Evolutionary conservation across 2,888 invertebrate species (phyloP).

Genomic region (Deroplatys truncata): DNA sequence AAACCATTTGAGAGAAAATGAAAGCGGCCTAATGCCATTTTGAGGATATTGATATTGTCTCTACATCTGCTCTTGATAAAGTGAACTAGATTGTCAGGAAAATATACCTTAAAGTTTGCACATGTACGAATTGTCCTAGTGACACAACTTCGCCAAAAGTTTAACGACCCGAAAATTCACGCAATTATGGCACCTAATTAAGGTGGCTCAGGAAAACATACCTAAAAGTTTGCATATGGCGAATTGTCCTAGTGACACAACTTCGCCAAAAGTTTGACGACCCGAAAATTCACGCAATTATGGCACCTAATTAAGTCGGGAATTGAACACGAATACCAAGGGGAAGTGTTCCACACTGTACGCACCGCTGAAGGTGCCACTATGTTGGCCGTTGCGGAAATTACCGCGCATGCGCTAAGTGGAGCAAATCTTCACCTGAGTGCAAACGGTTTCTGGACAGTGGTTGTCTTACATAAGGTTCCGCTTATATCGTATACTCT

Average conservation of each 20-base stretch:
- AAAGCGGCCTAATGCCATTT: no score
- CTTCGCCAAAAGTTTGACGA: not conserved
- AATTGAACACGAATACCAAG: not conserved
- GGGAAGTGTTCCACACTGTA: not conserved
- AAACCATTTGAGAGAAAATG: no score
- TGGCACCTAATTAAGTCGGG: not conserved
- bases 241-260: not conserved
- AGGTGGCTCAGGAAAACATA: not conserved
- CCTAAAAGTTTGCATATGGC: no score
- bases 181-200: not conserved
- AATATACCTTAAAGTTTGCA: no score
- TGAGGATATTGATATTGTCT: no score
- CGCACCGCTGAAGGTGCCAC: not conserved
- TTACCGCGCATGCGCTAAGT: not conserved
- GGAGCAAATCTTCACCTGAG: not conserved
- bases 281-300: not conserved
- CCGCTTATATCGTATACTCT: no score
- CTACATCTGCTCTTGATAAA: no score
- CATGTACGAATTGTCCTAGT: no score
- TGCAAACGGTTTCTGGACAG: not conserved
- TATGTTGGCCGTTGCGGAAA: not conserved
- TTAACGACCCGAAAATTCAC: not conserved
- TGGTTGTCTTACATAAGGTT: no score
- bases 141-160: not conserved
- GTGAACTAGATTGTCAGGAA: no score